Conservation (phyloP, 2,113 vertebrate species). For the Archocentrus centrarchus region DNA sequence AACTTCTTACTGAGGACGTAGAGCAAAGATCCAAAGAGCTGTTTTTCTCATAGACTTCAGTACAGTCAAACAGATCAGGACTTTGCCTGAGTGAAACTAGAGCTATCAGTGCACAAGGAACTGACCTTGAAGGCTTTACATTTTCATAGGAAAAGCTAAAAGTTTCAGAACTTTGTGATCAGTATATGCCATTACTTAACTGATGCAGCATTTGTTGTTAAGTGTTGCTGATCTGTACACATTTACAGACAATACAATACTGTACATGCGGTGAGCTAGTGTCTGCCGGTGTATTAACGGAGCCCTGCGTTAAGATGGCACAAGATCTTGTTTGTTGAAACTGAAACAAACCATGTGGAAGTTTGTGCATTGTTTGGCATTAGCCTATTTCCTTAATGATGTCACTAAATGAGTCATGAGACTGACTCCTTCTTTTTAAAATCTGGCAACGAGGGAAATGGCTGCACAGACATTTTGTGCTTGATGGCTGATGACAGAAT, state of each 20-base stretch:
- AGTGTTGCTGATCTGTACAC: not conserved
- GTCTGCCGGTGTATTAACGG: not conserved
- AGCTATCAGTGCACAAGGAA: too few relatives aligned
- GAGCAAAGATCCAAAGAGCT: not conserved
- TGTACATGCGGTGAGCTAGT: not conserved
- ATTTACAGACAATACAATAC: not conserved
- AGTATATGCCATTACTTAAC: too few relatives aligned
- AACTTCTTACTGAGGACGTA: not conserved
- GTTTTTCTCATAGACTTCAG: not conserved
- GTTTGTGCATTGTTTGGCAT: not conserved
- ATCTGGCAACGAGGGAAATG: too few relatives aligned
- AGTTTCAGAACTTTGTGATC: too few relatives aligned
- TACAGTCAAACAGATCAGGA: not conserved
- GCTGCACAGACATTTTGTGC: too few relatives aligned
- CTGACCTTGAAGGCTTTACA: too few relatives aligned
- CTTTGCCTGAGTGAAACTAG: not conserved
- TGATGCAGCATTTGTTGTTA: not conserved
- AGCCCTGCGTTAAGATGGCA: not conserved
- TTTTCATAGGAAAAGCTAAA: too few relatives aligned
- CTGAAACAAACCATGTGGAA: not conserved
- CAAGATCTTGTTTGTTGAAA: not conserved
- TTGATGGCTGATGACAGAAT: too few relatives aligned
- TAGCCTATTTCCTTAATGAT: not conserved
- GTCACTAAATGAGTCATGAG: too few relatives aligned
- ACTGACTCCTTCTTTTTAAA: too few relatives aligned